Evolutionary conservation across 2,797 vertebrate species (phyloP).

Genomic region (Leptatherina wallacei): DNA sequence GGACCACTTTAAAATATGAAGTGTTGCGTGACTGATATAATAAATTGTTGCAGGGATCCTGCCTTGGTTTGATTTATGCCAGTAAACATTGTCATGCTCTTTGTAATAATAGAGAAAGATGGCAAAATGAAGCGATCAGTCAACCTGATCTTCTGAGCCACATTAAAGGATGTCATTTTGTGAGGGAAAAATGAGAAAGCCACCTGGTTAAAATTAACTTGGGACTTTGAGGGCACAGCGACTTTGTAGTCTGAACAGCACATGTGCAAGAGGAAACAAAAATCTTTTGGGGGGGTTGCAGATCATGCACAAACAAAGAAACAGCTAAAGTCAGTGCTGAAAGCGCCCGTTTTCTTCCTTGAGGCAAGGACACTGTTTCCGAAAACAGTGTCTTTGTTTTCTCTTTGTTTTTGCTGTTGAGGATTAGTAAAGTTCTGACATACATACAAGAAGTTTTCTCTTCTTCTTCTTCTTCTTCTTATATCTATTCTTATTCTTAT

Average conservation of each 20-base stretch:
- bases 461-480: too few relatives aligned
- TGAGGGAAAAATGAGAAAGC: conserved; percentile 30
- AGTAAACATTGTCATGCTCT: conserved; percentile 33
- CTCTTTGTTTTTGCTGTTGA: conserved; percentile 44
- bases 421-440: not conserved
- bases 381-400: conserved; percentile 36
- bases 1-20: conserved; percentile 20
- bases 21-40: conserved; percentile 23
- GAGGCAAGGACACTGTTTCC: conserved; percentile 45
- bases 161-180: conserved; percentile 26
- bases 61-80: conserved; percentile 33
- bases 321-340: conserved; percentile 36
- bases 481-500: not conserved
- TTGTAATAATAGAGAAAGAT: conserved; percentile 40
- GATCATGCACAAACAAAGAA: conserved; percentile 52
- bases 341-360: conserved; percentile 45
- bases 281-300: conserved; percentile 13
- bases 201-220: conserved; percentile 68
- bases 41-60: conserved; percentile 7
- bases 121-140: conserved; percentile 30
- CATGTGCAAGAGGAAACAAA: conserved; percentile 53
- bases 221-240: conserved; percentile 36
- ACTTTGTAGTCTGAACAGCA: conserved; percentile 53
- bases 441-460: conserved; percentile 7
- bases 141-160: conserved; percentile 31